Conservation (phyloP, 2,113 vertebrate genomes). For the Chlamydotis undulata region DNA sequence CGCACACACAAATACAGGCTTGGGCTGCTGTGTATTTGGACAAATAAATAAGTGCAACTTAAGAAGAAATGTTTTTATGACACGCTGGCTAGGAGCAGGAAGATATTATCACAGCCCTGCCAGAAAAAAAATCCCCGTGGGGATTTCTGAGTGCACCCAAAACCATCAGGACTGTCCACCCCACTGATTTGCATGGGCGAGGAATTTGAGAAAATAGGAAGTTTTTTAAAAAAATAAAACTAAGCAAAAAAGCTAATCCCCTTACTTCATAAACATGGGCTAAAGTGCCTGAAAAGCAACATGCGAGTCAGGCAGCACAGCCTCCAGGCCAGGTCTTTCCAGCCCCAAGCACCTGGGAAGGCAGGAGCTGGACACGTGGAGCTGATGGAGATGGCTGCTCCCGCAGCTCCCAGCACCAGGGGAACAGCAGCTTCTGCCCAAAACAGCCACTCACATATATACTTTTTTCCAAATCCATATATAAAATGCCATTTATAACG, state of each 20-base stretch:
- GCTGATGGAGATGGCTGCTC: neutral
- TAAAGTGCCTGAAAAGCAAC: neutral
- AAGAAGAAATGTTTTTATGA: neutral
- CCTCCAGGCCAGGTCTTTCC: neutral
- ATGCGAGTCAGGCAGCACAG: fast-evolving
- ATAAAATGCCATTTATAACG: neutral
- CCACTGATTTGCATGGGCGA: neutral
- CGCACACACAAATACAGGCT: neutral
- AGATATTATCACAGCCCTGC: neutral
- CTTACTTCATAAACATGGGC: neutral
- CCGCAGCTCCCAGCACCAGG: neutral
- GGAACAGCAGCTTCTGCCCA: neutral
- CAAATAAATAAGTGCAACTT: conserved; percentile 18
- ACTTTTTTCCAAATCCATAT: neutral
- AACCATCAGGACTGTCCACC: neutral
- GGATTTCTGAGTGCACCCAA: neutral
- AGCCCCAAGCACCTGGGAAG: neutral
- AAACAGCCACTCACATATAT: neutral
- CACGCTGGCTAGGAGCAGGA: neutral
- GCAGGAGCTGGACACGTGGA: neutral
- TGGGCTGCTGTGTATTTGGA: neutral
- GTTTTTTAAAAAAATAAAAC: neutral
- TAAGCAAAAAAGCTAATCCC: neutral
- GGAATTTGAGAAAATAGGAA: neutral
- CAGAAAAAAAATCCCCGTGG: neutral